Base-by-base conservation (phyloP, 2,888 invertebrate genomes). In the Hypolimnas misippus region DNA sequence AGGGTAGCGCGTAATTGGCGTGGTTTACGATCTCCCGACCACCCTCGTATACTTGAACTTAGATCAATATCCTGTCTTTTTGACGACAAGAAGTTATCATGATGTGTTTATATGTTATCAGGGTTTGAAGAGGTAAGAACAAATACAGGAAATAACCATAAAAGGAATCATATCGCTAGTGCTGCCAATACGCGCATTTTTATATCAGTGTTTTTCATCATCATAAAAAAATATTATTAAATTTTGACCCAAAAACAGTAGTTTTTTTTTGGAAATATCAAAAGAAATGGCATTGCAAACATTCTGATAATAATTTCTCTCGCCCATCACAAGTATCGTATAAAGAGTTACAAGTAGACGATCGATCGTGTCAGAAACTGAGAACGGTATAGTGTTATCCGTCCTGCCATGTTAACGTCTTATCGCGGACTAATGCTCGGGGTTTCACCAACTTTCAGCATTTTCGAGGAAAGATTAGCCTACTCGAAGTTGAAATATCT, bases 1-100 rank as follows among this genome's bases (percentile, higher is more conserved):
- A 55, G 56, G 50, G 50, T 21, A 40, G 44, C 51, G 58, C 29
- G 60, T 66, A 62, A 68, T 68, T 68, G 68, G 62, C 55, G 59
- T 54, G 66, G 57, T 60, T 68, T 68, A 68, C 68, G 63, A 66
- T 21, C 57, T 17, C 62, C 62, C 58, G 53, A 16, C 51, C 50
- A n/a, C 51, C 38, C 38, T 56, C 56, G 50, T 56, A 21, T 50
- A 53, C 56, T 19, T 42, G 17, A 12, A 40, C 31, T 50, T 46
- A 49, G 59, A 60, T 60, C 46, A 17, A 53, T 60, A 46, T 29
- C 6, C 0, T 16, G 42, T 42, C 40, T 21, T 29, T 19, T 40
- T 40, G 8, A 40, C n/a, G 17, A 19, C 35, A 3, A 40, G 4
- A 7, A 12, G 14, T 12, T 19, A 29, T 40, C 12, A 54, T 7